Base-by-base conservation (phyloP, 2,888 invertebrate species). In the Dolichopus griseipennis region DNA sequence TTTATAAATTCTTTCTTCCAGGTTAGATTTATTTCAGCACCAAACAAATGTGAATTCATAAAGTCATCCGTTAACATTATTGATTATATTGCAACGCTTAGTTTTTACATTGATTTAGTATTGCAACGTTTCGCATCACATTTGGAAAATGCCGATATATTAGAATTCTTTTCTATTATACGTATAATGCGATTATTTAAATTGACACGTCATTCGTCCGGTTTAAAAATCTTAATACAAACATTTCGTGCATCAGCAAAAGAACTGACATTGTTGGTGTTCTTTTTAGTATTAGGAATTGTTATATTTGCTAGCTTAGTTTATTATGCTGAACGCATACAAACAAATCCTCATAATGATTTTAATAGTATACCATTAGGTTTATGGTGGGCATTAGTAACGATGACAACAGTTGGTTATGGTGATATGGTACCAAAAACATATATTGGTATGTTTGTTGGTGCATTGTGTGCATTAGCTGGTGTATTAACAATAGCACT, bases 341-440 rank as follows among this genome's bases (percentile, higher is more conserved):
- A 95, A 83, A 92, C 91, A 73, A 94, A 95, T 84, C 95, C 95
- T 71, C 90, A 95, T 81, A 97, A 97, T 83, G 95, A 97, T 84
- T 98, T 98, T 85, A 95, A 95, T 82, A 96, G 95, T 83, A 98
- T 98, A 85, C 97, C 97, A 65, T 85, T 96, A 76, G 97, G 97
- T 65, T 84, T 97, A 73, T 97, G 97, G 97, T 98, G 97, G 97
- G 97, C 97, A 65, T 87, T 97, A 83, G 97, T 97, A 73, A 97
- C 97, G 74, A 97, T 98, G 97, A 98, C 97, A 74, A 96, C 95
- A 0, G 97, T 97, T 69, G 97, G 97, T 64, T 98, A 97, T 81
- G 97, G 97, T 69, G 97, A 97, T 83, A 97, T 97, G 96, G 95
- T 92, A 74, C 97, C 97, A 71, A 97, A 97, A 83, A 97, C 97